Evolutionary conservation across 2,113 vertebrate genomes (phyloP).

Genomic region (Capreolus pygargus): DNA sequence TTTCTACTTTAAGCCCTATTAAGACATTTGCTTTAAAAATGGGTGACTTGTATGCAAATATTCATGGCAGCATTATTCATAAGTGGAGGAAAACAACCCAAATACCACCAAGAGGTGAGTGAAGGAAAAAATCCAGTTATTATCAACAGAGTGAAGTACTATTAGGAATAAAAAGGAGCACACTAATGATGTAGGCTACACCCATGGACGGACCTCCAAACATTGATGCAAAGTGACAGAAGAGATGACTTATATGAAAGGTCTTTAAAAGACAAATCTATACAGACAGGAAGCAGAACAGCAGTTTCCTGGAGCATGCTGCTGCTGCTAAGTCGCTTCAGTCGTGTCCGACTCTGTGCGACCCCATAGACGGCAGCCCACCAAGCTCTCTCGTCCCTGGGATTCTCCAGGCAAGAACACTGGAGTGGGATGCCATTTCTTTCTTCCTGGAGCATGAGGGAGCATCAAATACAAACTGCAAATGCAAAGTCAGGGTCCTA

Average conservation of each 20-base stretch:
- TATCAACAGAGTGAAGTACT: background rate
- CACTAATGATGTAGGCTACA: background rate
- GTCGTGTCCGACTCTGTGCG: no score
- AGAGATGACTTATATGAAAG: background rate
- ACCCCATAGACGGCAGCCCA: no score
- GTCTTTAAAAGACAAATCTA: background rate
- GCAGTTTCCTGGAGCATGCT: background rate
- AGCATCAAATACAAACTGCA: background rate
- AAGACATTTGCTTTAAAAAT: background rate
- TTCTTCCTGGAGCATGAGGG: background rate
- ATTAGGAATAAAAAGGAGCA: background rate
- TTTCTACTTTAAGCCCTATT: background rate
- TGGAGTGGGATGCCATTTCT: no score
- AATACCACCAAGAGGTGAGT: background rate
- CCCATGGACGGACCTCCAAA: background rate
- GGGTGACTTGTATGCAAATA: background rate
- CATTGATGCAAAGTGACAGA: background rate
- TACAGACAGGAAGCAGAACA: background rate
- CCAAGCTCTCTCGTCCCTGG: no score
- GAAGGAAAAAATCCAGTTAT: background rate
- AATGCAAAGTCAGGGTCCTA: background rate
- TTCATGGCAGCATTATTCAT: background rate
- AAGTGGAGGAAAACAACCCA: background rate
- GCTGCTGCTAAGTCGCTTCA: no score
- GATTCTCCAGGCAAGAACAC: no score